phyloP scores from a whole-genome alignment of 2,113 vertebrate species.

The Nestor notabilis region DNA sequence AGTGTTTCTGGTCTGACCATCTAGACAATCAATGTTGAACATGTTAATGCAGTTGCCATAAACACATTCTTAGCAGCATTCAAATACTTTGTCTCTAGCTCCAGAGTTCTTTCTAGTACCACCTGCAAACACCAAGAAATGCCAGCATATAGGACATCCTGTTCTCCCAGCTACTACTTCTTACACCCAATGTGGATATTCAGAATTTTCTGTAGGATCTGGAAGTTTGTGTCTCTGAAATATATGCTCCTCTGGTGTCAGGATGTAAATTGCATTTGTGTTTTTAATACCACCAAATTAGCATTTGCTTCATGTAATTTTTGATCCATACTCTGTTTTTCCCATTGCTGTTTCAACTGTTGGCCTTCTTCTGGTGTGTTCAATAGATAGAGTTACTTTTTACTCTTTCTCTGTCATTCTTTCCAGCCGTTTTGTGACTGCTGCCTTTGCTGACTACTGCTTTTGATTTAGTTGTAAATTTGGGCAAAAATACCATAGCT shows the following conservation, averaged over 20 bases:
- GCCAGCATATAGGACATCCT: neutral
- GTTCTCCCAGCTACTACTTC: neutral
- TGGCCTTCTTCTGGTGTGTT: neutral
- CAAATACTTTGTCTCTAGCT: neutral
- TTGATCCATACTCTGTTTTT: neutral
- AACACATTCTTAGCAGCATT: neutral
- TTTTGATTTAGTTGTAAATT: neutral
- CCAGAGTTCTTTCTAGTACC: neutral
- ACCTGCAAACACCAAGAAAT: neutral
- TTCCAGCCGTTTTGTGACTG: neutral
- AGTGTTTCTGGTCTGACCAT: neutral
- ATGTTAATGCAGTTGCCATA: neutral
- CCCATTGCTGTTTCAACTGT: neutral
- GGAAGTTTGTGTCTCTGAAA: neutral
- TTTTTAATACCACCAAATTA: neutral
- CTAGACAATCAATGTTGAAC: neutral
- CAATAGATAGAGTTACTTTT: neutral
- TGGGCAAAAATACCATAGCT: neutral
- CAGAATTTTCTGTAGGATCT: neutral
- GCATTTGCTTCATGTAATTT: neutral
- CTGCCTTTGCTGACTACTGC: neutral
- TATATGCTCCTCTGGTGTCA: neutral
- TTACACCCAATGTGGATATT: neutral
- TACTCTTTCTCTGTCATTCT: neutral
- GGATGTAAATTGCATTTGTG: neutral